Evolutionary conservation across 2,113 vertebrate species (phyloP), one percentile per base, ranked within the genome.

Genomic region (Heteronetta atricapilla): DNA sequence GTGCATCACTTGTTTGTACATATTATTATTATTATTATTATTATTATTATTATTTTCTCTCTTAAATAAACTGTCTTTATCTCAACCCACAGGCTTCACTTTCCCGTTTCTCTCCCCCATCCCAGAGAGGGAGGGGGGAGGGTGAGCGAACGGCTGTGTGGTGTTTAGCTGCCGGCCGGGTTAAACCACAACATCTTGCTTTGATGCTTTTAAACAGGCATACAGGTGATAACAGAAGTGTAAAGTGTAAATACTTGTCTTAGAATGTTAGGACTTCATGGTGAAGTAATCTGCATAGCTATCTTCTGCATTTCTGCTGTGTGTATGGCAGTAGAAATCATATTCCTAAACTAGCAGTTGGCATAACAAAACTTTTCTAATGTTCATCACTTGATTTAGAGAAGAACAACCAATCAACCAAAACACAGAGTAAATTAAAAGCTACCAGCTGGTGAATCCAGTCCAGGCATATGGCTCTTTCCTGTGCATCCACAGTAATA

Each of bases 381-480:
- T 23, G 40, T 73, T 82, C 38, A 60, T 15, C 20, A n/a, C 38
- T 63, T 87, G 64, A 10, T 60, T 85, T 46, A 55, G 42, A 75
- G 52, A 73, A 11, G 13, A 78, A 22, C 16, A 36, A 78, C 15
- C 17, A 68, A 72, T 25, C 6, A 42, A 17, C 6, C 8, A 64
- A 48, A 28, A 7, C 8, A 13, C 22, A 59, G 42, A 42, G 23
- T n/a, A 38, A 75, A 55, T 33, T 33, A 66, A 55, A 36, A n/a
- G 40, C 19, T 44, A 4, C 8, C 31, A 66, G 38, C 52, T 81
- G 74, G 29, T 48, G 48, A 68, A 79, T 34, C n/a, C 2, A 2
- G 19, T 62, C 0, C 5, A 68, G 34, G 17, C 46, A 10, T 0
- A 0, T 14, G 40, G 14, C 6, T 16, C 26, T n/a, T 19, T 75